A percentile compares a stretch with the other conserved stretches of the same genome.
Evolutionary conservation across 1,140 invertebrate genomes (phyloP).

Genomic region (Patella vulgata): DNA sequence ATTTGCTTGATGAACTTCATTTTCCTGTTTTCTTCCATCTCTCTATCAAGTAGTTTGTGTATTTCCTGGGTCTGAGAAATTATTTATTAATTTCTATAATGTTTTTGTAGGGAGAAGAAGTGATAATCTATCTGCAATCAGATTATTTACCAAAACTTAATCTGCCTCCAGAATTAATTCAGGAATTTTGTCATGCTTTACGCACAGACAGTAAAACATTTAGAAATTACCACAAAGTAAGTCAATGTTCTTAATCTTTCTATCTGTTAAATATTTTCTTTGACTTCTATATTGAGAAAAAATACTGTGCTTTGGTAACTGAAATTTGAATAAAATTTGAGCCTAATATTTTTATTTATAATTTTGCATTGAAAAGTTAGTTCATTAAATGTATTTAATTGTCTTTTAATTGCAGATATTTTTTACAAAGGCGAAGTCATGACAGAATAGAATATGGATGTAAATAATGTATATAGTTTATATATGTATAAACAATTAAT

Average conservation of each 20-base stretch:
- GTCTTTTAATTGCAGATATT: slow-evolving; percentile 54
- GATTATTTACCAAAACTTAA: slow-evolving; percentile 68
- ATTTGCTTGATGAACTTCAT: background rate
- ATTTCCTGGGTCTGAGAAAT: too few species aligned
- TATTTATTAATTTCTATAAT: slow-evolving; percentile 15
- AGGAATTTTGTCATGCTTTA: slow-evolving; percentile 69
- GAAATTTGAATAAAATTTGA: background rate
- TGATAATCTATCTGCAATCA: slow-evolving; percentile 66
- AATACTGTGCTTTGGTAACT: background rate
- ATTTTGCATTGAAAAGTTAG: background rate
- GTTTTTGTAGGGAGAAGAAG: slow-evolving; percentile 67
- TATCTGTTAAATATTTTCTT: background rate
- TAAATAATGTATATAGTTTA: too few species aligned
- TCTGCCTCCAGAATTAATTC: slow-evolving; percentile 60
- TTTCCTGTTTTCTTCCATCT: background rate
- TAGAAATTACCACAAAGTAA: slow-evolving; percentile 70
- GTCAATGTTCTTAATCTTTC: background rate
- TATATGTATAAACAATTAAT: too few species aligned
- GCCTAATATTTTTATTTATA: background rate
- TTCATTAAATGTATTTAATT: background rate
- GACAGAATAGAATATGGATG: slow-evolving; percentile 20
- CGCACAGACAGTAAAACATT: slow-evolving; percentile 68
- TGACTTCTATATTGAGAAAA: background rate
- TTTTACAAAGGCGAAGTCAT: slow-evolving; percentile 61
- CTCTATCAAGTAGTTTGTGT: too few species aligned